Percentiles rank a stretch among this genome's conserved stretches.
Conservation (phyloP, 1,140 invertebrate genomes). For the Magallana gigas region DNA sequence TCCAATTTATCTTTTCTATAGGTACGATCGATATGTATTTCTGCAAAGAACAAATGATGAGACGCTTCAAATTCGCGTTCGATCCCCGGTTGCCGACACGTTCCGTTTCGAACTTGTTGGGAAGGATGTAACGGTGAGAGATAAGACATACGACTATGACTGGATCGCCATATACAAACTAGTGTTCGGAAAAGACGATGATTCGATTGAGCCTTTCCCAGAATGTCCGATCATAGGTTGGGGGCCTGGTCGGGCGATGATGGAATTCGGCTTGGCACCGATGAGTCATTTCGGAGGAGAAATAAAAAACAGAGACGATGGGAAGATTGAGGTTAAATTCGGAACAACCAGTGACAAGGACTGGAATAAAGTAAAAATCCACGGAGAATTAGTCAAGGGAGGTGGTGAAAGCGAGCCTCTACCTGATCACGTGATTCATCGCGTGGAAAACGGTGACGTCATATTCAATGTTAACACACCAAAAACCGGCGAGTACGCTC, state of each 20-base stretch:
- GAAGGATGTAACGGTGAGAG: constrained; percentile 63
- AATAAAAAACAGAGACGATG: constrained; percentile 58
- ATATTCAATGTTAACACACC: constrained; percentile 71
- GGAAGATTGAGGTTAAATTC: constrained; percentile 68
- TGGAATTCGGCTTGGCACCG: constrained; percentile 64
- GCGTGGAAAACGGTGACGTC: constrained; percentile 68
- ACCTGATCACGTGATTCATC: constrained; percentile 66
- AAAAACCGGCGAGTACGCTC: constrained; percentile 67
- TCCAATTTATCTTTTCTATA: constrained; percentile 25
- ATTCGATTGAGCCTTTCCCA: constrained; percentile 65
- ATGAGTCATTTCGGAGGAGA: constrained; percentile 68
- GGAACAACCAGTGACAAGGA: constrained; percentile 51
- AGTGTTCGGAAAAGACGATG: constrained; percentile 59
- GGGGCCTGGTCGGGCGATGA: constrained; percentile 64
- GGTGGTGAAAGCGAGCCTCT: constrained; percentile 49
- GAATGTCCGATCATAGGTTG: constrained; percentile 68
- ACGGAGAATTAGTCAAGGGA: constrained; percentile 59
- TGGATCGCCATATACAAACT: constrained; percentile 72
- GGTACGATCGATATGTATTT: constrained; percentile 69
- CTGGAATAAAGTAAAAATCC: constrained; percentile 57
- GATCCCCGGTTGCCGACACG: constrained; percentile 59
- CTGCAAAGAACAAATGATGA: constrained; percentile 63
- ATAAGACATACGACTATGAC: constrained; percentile 68
- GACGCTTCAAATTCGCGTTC: constrained; percentile 59
- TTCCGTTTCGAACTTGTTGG: constrained; percentile 71